Evolutionary conservation across 2,113 vertebrate genomes (phyloP).

Genomic region (Vombatus ursinus): DNA sequence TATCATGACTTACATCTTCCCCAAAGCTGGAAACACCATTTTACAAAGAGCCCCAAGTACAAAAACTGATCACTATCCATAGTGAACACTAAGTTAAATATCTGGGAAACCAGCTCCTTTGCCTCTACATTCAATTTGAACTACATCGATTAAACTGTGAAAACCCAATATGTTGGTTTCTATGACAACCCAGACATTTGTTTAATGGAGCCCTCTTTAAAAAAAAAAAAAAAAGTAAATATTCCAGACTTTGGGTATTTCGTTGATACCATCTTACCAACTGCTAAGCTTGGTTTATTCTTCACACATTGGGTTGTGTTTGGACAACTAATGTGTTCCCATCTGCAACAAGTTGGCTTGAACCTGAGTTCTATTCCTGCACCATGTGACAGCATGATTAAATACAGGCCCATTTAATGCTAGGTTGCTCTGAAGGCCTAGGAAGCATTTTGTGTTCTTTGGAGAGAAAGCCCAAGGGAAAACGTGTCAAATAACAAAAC

Average conservation of each 20-base stretch:
- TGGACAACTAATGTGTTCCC: constrained; percentile 55
- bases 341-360: constrained; percentile 49
- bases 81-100: constrained; percentile 15
- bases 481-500: constrained; percentile 5
- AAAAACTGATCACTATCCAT: constrained; percentile 31
- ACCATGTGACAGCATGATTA: not conserved
- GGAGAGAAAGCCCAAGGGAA: constrained; percentile 19
- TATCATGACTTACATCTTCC: not conserved
- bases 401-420: not conserved
- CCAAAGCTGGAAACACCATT: constrained; percentile 29
- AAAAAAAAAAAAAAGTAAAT: constrained; percentile 59
- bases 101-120: constrained; percentile 22
- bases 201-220: constrained; percentile 54
- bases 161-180: constrained; percentile 57
- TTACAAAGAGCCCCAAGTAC: constrained; percentile 43
- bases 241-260: constrained; percentile 50
- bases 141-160: constrained; percentile 53
- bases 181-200: constrained; percentile 67
- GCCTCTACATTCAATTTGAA: constrained; percentile 47
- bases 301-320: constrained; percentile 54
- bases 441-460: constrained; percentile 16
- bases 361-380: constrained; percentile 26
- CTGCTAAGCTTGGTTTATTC: constrained; percentile 50
- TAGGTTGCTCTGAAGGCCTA: constrained; percentile 12
- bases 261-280: constrained; percentile 56